Evolutionary conservation across 2,797 vertebrate species (phyloP), one percentile per base, ranked within the genome.

Genomic region (Lophura swinhoii): DNA sequence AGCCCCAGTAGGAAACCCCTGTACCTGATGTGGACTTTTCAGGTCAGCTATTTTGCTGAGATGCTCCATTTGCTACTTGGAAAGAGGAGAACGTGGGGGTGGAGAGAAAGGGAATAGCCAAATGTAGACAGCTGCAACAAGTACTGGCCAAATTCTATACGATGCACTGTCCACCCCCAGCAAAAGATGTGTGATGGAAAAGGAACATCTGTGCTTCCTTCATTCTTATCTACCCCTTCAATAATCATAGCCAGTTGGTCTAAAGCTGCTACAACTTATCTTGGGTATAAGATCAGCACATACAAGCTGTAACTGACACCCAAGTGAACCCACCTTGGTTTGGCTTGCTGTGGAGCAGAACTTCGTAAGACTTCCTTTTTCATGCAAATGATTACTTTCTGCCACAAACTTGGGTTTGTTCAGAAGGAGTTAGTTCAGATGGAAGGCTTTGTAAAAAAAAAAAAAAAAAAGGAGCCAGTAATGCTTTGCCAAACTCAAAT

Each of bases 201-300:
- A 96, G 64, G 67, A 96, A 96, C 95, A 96, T 91, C 95, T 95
- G 94, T 6, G 4, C 70, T 93, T 89, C 48, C 39, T 58, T 93
- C 92, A 84, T 84, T 88, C 87, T 94, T 87, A 82, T 94, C 73
- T 95, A 3, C 0, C 60, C 56, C 85, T 73, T 41, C 41, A 89
- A 71, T 89, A 94, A 85, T 83, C 3, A 1, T 8, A 86, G 41
- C 5, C 44, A 70, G 59, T 67, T 62, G 83, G 37, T 62, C 60
- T 70, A 55, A 89, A 81, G 76, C 43, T 56, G 55, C 43, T 87
- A 29, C 78, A 53, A 81, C 46, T 84, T 85, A 60, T 21, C 62
- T 58, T 49, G 53, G 67, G 60, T 76, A 70, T 84, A 85, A 88
- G 56, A 92, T 48, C 67, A 89, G 39, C 56, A 66, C 28, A 49